phyloP scores from a whole-genome alignment of 2,888 invertebrate species.

The Eupelmus urozonus region DNA sequence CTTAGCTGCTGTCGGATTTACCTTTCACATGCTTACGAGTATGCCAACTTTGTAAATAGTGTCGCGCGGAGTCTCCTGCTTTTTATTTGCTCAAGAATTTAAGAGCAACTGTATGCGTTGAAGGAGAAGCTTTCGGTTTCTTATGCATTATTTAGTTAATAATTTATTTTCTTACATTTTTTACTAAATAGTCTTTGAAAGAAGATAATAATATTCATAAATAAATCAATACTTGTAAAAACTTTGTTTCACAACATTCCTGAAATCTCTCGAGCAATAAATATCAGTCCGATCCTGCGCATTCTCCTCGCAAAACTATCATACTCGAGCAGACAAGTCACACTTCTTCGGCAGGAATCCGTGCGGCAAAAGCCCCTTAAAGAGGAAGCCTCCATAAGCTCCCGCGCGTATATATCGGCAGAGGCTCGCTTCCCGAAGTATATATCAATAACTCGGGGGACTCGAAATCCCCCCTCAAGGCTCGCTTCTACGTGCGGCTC shows the following conservation, averaged over 20 bases:
- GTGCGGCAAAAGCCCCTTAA: conserved; percentile 41
- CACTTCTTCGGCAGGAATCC: conserved; percentile 31
- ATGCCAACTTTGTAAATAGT: no score
- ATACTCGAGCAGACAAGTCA: conserved; percentile 27
- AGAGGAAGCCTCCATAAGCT: conserved; percentile 35
- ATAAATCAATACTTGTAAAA: background rate
- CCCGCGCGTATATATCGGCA: background rate
- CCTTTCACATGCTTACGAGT: no score
- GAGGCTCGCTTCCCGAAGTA: conserved; percentile 22
- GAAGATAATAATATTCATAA: conserved; percentile 1
- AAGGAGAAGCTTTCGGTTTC: no score
- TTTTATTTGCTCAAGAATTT: no score
- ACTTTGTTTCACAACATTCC: conserved; percentile 30
- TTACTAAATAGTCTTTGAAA: no score
- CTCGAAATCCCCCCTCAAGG: conserved; percentile 58
- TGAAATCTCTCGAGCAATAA: conserved; percentile 35
- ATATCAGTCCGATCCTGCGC: conserved; percentile 48
- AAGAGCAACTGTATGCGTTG: no score
- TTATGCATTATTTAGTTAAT: no score
- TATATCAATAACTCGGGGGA: conserved; percentile 66
- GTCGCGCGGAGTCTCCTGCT: no score
- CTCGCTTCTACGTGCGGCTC: conserved; percentile 39
- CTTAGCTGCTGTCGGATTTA: no score
- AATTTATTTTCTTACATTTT: no score
- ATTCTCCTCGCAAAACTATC: conserved; percentile 24